These are phyloP conservation scores for Drosophila paramelanica DNA, from an alignment of 2,888 invertebrate species.

Conservation along the genomic window DNA sequence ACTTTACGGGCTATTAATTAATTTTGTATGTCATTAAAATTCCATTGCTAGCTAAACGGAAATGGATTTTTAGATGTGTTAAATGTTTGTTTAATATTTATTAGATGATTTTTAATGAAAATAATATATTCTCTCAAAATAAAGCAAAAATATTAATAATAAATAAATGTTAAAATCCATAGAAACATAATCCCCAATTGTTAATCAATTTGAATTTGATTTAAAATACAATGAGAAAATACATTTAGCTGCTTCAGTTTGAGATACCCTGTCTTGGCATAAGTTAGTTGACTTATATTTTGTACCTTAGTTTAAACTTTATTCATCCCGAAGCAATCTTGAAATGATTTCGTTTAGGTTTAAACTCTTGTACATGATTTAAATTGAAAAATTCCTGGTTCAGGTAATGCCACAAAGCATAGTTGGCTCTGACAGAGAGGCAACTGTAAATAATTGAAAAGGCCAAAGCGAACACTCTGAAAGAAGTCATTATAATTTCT, in stretches of 20 bases:
- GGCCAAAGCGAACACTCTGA: not conserved
- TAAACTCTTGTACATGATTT: not conserved
- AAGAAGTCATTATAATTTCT: not conserved
- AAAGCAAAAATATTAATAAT: not conserved
- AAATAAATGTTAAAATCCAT: not conserved
- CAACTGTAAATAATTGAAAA: not conserved
- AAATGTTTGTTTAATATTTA: not conserved
- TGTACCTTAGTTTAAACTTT: too few relatives aligned
- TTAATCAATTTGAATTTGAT: conserved; percentile 3
- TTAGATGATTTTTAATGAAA: conserved; percentile 19
- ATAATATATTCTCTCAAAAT: conserved; percentile 4
- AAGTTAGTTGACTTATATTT: too few relatives aligned
- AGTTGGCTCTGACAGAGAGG: not conserved
- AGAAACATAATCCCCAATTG: conserved; percentile 1
- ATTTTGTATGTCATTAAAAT: not conserved
- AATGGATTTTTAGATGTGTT: not conserved
- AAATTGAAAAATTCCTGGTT: not conserved
- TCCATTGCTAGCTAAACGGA: not conserved
- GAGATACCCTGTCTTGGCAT: not conserved
- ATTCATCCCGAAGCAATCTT: too few relatives aligned
- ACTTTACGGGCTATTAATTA: too few relatives aligned
- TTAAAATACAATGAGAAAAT: not conserved
- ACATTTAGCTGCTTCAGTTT: too few relatives aligned
- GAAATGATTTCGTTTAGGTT: too few relatives aligned
- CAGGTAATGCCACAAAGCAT: not conserved